Evolutionary conservation across 2,888 invertebrate genomes (phyloP).

Genomic region (Drosophila yooni): DNA sequence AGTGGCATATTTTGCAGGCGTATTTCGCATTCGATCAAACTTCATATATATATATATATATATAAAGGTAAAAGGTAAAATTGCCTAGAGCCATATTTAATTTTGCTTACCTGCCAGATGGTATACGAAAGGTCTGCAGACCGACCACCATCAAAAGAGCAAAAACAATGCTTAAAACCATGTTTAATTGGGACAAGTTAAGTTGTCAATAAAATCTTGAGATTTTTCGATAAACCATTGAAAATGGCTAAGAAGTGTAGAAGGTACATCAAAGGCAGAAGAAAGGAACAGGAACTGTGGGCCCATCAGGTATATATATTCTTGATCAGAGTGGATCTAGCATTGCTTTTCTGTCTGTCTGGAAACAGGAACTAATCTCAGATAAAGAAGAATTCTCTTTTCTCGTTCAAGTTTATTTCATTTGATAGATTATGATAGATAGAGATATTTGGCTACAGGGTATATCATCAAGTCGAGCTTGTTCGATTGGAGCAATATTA

Average conservation of each 20-base stretch:
- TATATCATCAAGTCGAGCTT: background rate
- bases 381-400: background rate
- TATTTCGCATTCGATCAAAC: constrained; percentile 40
- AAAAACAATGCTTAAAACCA: background rate
- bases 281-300: background rate
- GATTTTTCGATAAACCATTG: background rate
- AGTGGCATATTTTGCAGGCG: constrained; percentile 1
- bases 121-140: constrained; percentile 3
- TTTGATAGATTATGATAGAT: background rate
- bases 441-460: background rate
- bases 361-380: background rate
- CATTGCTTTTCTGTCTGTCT: background rate
- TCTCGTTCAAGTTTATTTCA: background rate
- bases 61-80: background rate
- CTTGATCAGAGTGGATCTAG: background rate
- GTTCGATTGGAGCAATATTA: too few species aligned
- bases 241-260: background rate
- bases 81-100: constrained; percentile 8
- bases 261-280: background rate
- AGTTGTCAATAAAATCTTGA: background rate
- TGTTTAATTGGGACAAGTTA: background rate
- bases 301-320: background rate
- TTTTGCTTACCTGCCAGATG: constrained; percentile 34
- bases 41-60: constrained; percentile 14
- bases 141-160: background rate